These are phyloP conservation scores for Coelinius sp. DNA, from an alignment of 2,888 invertebrate species.

Conservation along the genomic window DNA sequence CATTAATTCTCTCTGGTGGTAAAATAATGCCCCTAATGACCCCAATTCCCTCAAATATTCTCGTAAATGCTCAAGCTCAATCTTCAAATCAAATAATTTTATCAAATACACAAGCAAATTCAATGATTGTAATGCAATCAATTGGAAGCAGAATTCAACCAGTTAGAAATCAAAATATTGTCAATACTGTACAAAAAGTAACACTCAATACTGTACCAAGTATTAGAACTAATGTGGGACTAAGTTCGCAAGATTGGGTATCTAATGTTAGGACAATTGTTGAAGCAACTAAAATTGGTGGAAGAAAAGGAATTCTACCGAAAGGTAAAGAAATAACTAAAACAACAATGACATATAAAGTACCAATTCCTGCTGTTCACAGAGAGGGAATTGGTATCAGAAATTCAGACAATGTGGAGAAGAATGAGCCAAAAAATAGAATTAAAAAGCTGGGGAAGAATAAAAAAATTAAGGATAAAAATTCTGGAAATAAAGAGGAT, in stretches of 20 bases:
- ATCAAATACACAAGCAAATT: conserved; percentile 63
- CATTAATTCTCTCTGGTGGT: conserved; percentile 64
- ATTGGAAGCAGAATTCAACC: conserved; percentile 59
- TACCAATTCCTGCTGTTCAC: conserved; percentile 67
- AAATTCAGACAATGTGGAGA: conserved; percentile 27
- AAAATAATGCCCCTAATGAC: conserved; percentile 67
- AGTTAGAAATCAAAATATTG: conserved; percentile 60
- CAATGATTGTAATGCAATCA: conserved; percentile 68
- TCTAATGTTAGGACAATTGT: conserved; percentile 66
- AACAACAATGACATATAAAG: conserved; percentile 68
- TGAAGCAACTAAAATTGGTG: conserved; percentile 65
- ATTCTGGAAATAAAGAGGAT: conserved; percentile 37
- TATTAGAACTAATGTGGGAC: conserved; percentile 59
- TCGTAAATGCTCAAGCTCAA: conserved; percentile 63
- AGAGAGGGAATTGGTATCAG: conserved; percentile 52
- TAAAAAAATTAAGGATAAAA: conserved; percentile 41
- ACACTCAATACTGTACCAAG: conserved; percentile 61
- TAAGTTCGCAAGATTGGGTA: conserved; percentile 65
- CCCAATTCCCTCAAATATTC: conserved; percentile 65
- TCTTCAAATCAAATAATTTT: conserved; percentile 63
- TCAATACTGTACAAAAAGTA: conserved; percentile 63
- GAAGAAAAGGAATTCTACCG: conserved; percentile 66
- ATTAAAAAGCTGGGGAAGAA: conserved; percentile 44
- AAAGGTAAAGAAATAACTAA: conserved; percentile 66
- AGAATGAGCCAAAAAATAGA: conserved; percentile 46